Percentiles rank a stretch among this genome's conserved stretches.
Evolutionary conservation across 2,113 vertebrate genomes (phyloP).

Genomic region (Tauraco erythrolophus): DNA sequence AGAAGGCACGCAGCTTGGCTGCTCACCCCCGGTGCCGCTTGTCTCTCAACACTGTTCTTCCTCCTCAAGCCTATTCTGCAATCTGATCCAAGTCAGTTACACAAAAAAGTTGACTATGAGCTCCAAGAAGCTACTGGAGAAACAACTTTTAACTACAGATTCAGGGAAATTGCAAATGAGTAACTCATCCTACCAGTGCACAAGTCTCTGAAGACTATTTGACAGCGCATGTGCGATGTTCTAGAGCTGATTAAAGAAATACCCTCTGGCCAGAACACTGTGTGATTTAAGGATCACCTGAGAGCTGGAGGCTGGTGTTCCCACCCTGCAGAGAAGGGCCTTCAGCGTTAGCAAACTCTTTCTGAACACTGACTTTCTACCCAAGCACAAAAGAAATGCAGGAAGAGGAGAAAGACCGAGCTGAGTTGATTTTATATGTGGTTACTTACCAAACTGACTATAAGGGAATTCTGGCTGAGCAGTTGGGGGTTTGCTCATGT

Average conservation of each 20-base stretch:
- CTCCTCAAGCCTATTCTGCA: background rate
- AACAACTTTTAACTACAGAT: background rate
- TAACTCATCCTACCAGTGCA: background rate
- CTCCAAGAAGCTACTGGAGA: background rate
- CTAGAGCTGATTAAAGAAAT: background rate
- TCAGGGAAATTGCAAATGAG: background rate
- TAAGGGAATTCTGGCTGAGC: constrained; percentile 97
- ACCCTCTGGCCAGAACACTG: background rate
- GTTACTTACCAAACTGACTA: constrained; percentile 95
- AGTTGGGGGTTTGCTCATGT: constrained; percentile 95
- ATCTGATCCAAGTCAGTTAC: background rate
- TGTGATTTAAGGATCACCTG: background rate
- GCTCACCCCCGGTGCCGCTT: background rate
- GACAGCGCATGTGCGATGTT: background rate
- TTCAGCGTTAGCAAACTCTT: background rate
- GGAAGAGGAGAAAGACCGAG: background rate
- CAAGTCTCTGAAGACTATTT: background rate
- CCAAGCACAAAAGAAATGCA: background rate
- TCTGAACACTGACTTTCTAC: background rate
- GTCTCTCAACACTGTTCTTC: background rate
- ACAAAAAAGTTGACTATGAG: background rate
- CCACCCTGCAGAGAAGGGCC: background rate
- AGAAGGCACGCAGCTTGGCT: background rate
- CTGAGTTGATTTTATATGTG: background rate
- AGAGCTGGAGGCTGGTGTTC: background rate